Percentiles rank a stretch among this genome's conserved stretches.
phyloP scores from a whole-genome alignment of 2,113 vertebrate genomes.

The Sclerurus mexicanus region DNA sequence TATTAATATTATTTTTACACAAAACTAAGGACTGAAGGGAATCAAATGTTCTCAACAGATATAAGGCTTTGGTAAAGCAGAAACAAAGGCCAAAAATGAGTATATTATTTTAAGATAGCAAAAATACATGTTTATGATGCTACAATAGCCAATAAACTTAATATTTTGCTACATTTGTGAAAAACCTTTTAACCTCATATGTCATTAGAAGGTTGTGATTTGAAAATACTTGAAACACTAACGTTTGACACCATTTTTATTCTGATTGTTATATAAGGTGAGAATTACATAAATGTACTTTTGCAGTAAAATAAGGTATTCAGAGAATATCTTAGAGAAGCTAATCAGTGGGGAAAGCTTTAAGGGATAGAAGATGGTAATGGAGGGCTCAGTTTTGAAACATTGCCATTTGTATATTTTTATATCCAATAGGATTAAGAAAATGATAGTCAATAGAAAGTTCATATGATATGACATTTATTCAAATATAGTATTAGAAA shows the following conservation, averaged over 20 bases:
- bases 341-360: background rate
- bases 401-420: background rate
- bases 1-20: background rate
- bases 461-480: background rate
- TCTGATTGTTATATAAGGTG: background rate
- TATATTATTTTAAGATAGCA: background rate
- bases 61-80: background rate
- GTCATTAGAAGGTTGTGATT: background rate
- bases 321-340: background rate
- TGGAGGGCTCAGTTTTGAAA: background rate
- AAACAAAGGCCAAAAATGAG: background rate
- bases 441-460: background rate
- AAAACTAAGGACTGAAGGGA: background rate
- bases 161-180: background rate
- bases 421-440: background rate
- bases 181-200: background rate
- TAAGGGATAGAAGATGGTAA: background rate
- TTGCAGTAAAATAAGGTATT: background rate
- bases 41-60: background rate
- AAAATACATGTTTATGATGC: background rate
- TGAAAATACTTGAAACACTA: background rate
- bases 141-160: background rate
- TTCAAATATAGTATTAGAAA: background rate
- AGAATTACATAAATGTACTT: background rate
- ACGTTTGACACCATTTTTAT: background rate